Percentiles rank a stretch among this genome's conserved stretches.
phyloP scores from a whole-genome alignment of 2,797 vertebrate genomes.

The Macrochelys suwanniensis region DNA sequence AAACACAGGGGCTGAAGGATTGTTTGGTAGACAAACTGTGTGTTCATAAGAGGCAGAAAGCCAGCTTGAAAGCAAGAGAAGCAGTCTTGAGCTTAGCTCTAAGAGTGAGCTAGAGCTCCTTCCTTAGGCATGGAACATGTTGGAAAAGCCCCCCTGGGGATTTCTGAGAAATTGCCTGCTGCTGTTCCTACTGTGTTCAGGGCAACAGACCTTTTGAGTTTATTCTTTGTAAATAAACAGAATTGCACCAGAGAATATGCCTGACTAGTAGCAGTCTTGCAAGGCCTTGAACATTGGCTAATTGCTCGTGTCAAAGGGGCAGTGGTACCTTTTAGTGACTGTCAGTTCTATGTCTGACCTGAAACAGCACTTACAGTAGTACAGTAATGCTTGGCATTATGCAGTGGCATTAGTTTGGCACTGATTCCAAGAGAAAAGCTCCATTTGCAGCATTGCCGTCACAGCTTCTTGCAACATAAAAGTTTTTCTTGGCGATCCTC shows the following conservation, averaged over 20 bases:
- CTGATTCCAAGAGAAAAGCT: neutral
- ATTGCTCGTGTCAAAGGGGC: neutral
- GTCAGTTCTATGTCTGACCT: neutral
- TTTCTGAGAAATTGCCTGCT: neutral
- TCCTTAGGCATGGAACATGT: neutral
- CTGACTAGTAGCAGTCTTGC: neutral
- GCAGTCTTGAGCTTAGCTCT: neutral
- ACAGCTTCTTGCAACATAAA: neutral
- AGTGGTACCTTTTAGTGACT: neutral
- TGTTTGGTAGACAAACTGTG: neutral
- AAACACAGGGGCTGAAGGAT: neutral
- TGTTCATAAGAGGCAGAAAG: neutral
- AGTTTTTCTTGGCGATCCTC: neutral
- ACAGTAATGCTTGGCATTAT: rapidly evolving
- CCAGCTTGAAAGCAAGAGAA: neutral
- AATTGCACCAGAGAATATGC: neutral
- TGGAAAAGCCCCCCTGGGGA: neutral
- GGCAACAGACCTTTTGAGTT: no score
- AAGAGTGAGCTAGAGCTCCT: neutral
- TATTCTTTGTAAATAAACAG: neutral
- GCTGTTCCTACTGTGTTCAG: neutral
- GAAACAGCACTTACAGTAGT: neutral
- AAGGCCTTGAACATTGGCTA: neutral
- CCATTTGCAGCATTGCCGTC: neutral
- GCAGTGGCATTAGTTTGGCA: rapidly evolving